A percentile compares a stretch with the other conserved stretches of the same genome.
phyloP scores from a whole-genome alignment of 2,113 vertebrate genomes.

The Lepidothrix coronata region DNA sequence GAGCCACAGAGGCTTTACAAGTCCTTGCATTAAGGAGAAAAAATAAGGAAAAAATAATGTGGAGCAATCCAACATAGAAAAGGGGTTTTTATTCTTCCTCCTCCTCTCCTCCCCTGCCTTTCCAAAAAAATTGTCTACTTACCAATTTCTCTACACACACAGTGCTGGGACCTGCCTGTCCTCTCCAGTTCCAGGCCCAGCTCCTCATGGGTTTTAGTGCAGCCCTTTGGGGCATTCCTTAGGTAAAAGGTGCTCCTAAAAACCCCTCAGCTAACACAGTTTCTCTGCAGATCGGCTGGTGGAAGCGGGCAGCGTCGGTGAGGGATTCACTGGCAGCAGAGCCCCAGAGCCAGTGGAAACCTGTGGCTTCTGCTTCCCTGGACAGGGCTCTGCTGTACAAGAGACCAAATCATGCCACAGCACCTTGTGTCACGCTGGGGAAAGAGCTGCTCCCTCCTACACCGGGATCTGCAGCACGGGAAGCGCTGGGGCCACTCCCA shows the following conservation, averaged over 20 bases:
- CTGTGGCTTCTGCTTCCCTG: slow-evolving; percentile 85
- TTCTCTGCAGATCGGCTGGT: slow-evolving; percentile 62
- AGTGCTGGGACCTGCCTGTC: neutral
- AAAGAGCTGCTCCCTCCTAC: neutral
- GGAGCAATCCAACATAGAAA: no score
- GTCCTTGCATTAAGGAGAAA: neutral
- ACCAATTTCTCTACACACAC: no score
- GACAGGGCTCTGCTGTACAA: slow-evolving; percentile 58
- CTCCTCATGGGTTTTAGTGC: neutral
- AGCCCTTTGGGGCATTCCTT: neutral
- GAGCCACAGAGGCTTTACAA: neutral
- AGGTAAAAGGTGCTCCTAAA: neutral
- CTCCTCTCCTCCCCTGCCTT: no score
- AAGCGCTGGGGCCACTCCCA: neutral
- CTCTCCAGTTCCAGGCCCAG: neutral
- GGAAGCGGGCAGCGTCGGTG: slow-evolving; percentile 8
- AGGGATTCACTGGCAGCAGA: neutral
- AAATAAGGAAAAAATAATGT: neutral
- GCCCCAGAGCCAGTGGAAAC: slow-evolving; percentile 81
- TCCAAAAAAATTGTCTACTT: no score
- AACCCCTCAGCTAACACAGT: rapidly evolving
- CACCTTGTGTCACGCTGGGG: neutral
- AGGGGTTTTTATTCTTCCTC: no score
- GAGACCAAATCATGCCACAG: neutral
- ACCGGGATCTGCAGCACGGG: neutral